Evolutionary conservation across 2,113 vertebrate species (phyloP).

Genomic region (Laterallus jamaicensis): DNA sequence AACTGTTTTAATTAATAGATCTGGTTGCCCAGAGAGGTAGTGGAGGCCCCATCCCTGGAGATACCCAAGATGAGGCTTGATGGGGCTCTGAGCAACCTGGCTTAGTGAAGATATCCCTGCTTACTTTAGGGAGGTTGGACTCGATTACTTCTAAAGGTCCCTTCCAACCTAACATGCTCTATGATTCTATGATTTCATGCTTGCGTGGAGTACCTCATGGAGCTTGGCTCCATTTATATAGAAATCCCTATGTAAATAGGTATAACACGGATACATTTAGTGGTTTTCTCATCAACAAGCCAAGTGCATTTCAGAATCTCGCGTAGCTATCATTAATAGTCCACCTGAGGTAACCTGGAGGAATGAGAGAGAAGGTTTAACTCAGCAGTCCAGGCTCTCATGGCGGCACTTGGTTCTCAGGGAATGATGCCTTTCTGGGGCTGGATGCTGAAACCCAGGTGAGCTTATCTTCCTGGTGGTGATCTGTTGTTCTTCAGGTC

Average conservation of each 20-base stretch:
- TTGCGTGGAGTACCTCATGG: background rate
- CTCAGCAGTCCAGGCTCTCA: background rate
- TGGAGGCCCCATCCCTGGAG: too few relatives aligned
- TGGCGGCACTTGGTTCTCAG: background rate
- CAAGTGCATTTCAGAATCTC: background rate
- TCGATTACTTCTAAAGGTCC: too few relatives aligned
- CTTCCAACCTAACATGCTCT: too few relatives aligned
- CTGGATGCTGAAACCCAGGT: background rate
- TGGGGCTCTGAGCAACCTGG: too few relatives aligned
- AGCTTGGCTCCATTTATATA: background rate
- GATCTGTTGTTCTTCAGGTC: background rate
- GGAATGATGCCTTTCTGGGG: background rate
- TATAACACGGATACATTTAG: background rate
- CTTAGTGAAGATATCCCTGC: too few relatives aligned
- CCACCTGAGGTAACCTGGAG: background rate
- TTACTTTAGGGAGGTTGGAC: too few relatives aligned
- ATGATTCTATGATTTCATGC: background rate
- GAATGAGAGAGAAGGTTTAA: background rate
- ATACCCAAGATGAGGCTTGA: too few relatives aligned
- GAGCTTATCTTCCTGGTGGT: background rate
- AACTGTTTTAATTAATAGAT: background rate
- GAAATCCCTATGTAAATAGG: background rate
- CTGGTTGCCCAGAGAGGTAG: too few relatives aligned
- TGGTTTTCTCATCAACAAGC: conserved; percentile 3
- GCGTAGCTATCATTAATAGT: background rate